phyloP scores from a whole-genome alignment of 2,797 vertebrate genomes.

The Furcifer pardalis region DNA sequence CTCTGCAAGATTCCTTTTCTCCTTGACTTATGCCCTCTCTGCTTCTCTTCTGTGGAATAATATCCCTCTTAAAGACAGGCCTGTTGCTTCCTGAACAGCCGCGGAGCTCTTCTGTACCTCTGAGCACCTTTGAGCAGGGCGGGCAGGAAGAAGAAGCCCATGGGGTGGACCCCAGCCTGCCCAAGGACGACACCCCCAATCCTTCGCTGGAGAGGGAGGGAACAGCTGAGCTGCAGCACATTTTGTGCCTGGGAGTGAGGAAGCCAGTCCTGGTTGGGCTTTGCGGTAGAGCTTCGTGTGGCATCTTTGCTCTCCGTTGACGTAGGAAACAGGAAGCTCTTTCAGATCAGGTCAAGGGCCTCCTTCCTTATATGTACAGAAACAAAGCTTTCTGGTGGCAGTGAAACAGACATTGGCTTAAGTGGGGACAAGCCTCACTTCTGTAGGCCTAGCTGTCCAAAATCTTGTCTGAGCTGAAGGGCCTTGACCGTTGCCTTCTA shows the following conservation, averaged over 20 bases:
- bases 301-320: conserved; percentile 71
- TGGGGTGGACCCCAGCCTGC: neutral
- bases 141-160: neutral
- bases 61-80: neutral
- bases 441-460: conserved; percentile 32
- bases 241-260: neutral
- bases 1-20: too few relatives aligned
- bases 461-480: neutral
- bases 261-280: neutral
- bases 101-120: neutral
- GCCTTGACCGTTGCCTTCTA: neutral
- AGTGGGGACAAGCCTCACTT: conserved; percentile 35
- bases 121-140: neutral
- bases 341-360: conserved; percentile 78
- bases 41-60: too few relatives aligned
- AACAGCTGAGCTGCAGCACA: neutral
- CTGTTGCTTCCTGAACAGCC: neutral
- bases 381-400: conserved; percentile 69
- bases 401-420: conserved; percentile 55
- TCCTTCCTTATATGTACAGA: conserved; percentile 89
- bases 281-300: conserved; percentile 25
- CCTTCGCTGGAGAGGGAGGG: conserved; percentile 18
- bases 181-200: neutral
- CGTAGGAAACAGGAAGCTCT: conserved; percentile 86
- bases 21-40: too few relatives aligned